Evolutionary conservation across 2,797 vertebrate genomes (phyloP).

Genomic region (Oreochromis mossambicus): DNA sequence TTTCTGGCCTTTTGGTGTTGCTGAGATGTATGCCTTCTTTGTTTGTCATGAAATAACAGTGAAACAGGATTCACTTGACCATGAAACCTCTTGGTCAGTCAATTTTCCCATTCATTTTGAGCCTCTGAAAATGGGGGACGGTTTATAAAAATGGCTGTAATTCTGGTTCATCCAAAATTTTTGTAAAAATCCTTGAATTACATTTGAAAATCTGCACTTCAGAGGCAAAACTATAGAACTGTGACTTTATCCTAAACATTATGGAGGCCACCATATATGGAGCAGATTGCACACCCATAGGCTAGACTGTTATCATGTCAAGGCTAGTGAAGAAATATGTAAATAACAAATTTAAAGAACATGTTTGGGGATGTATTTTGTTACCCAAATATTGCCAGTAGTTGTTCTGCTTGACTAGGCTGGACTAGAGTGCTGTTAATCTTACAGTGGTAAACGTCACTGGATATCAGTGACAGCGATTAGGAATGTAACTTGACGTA

Average conservation of each 20-base stretch:
- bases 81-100: not conserved
- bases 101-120: not conserved
- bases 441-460: not conserved
- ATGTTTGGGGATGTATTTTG: not conserved
- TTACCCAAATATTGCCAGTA: not conserved
- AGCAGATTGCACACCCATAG: not conserved
- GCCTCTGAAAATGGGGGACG: not conserved
- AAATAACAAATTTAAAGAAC: not conserved
- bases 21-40: not conserved
- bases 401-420: not conserved
- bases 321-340: not conserved
- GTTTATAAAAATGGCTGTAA: not conserved
- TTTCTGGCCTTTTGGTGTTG: not conserved
- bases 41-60: not conserved
- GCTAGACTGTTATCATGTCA: not conserved
- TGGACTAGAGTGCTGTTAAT: not conserved
- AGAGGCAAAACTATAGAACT: not conserved
- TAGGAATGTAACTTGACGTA: not conserved
- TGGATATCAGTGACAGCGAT: not conserved
- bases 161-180: accelerated
- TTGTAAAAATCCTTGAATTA: not conserved
- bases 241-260: not conserved
- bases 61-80: not conserved
- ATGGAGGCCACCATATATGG: not conserved
- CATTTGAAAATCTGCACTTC: not conserved